Conservation (phyloP, 2,113 vertebrate genomes). For the Eclectus roratus region DNA sequence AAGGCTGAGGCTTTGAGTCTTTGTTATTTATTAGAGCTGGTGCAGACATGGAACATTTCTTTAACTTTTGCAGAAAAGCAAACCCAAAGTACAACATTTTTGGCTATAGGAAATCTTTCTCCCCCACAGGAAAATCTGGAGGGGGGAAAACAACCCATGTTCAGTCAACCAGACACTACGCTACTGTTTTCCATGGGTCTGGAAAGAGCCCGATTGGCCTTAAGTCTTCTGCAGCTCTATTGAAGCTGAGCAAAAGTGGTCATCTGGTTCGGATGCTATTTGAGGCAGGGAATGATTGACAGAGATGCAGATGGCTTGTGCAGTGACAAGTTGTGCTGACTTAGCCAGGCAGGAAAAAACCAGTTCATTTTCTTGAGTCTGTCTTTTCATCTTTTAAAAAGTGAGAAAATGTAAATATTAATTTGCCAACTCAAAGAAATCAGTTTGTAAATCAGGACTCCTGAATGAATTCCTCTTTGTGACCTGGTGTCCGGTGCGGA, state of each 20-base stretch:
- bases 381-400: not conserved
- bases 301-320: not conserved
- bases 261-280: not conserved
- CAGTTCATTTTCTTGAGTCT: not conserved
- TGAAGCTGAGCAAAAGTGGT: not conserved
- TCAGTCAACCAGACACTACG: not conserved
- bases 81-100: not conserved
- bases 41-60: not conserved
- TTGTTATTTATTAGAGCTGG: not conserved
- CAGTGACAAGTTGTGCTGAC: not conserved
- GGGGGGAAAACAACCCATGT: not conserved
- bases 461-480: not conserved
- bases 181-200: not conserved
- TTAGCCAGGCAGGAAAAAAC: not conserved
- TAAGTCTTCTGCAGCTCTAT: not conserved
- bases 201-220: not conserved
- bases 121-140: not conserved
- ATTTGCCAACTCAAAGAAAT: not conserved
- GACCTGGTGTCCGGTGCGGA: not conserved
- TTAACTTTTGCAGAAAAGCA: not conserved
- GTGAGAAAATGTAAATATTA: not conserved
- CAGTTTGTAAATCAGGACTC: not conserved
- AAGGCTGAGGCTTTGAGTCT: not conserved
- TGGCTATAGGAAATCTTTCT: not conserved
- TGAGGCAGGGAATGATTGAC: not conserved